Evolutionary conservation across 35 echinoderm and acorn worm genomes (phyloP), one percentile per base, ranked within the genome.

Genomic region (Hemicentrotus pulcherrimus): DNA sequence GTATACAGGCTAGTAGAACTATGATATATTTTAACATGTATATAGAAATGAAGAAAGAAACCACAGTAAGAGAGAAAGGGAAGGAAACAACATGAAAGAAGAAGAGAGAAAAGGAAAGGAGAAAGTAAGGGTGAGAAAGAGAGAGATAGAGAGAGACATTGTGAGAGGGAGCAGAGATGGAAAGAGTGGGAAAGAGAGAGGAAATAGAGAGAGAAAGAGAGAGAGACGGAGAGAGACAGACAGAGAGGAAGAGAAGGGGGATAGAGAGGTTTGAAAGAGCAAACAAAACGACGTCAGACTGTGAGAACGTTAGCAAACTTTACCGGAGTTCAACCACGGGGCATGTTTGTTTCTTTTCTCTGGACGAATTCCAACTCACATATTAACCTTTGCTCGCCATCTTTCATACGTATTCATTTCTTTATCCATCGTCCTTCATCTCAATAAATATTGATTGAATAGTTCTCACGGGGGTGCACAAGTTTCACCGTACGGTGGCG

Each of bases 311-410:
- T 78, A 18, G 65, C 65, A 78, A 90, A 90, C 87, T 16, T 46
- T 15, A 11, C 46, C 46, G 32, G 88, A 90, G 88, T 90, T 90
- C 88, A 90, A 90, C 16, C 88, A 16, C 19, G 32, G 88, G 88
- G 88, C 88, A 90, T 90, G 32, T 90, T 90, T 90, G 88, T 90
- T 90, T 45, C 88, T 47, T 90, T 90, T 28, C 88, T 90, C 88
- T 90, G 88, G 88, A 90, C 88, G 32, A 90, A 90, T 90, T 90
- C 88, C 88, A 90, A 90, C 46, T 33, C 88, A 90, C 88, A 90
- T 90, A 90, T 90, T 90, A 90, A 90, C 88, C 88, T 90, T 90
- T 90, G 88, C 31, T 47, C 88, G 88, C 88, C 88, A 90, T 90
- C 46, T 90, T 47, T 33, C 88, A 33, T 90, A 90, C 88, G 88